Conservation (phyloP, 2,888 invertebrate genomes). For the Danaus chrysippus region DNA sequence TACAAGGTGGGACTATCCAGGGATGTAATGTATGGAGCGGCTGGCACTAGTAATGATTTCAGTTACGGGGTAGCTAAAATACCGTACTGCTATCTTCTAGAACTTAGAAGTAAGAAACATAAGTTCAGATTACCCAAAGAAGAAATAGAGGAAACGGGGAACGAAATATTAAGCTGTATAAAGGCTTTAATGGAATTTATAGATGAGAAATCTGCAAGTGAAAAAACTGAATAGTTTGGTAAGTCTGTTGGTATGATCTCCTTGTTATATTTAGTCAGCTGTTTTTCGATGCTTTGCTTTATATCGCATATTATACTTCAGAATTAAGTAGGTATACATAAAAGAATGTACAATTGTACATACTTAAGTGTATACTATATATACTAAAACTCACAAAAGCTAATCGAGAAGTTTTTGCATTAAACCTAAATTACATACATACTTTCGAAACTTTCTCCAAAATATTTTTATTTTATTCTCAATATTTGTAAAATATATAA, state of each 20-base stretch:
- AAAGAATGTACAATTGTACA: too few relatives aligned
- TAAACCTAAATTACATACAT: too few relatives aligned
- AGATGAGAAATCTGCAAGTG: slow-evolving; percentile 38
- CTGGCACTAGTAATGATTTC: slow-evolving; percentile 68
- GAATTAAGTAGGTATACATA: too few relatives aligned
- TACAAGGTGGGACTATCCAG: slow-evolving; percentile 69
- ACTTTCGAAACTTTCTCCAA: too few relatives aligned
- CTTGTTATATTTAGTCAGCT: too few relatives aligned
- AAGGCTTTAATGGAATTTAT: slow-evolving; percentile 62
- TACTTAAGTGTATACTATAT: too few relatives aligned
- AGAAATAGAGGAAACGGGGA: slow-evolving; percentile 60
- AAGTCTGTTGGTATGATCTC: not conserved
- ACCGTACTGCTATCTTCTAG: slow-evolving; percentile 66
- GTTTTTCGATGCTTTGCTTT: too few relatives aligned
- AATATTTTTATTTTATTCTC: too few relatives aligned
- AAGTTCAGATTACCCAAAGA: slow-evolving; percentile 59
- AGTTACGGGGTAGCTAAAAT: slow-evolving; percentile 58
- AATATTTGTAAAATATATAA: too few relatives aligned
- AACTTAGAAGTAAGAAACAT: slow-evolving; percentile 60
- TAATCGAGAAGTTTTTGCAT: too few relatives aligned
- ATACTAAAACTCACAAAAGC: too few relatives aligned
- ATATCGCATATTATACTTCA: too few relatives aligned
- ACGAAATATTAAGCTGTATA: slow-evolving; percentile 56
- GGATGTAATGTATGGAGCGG: slow-evolving; percentile 65
- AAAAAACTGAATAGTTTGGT: not conserved